Base-by-base conservation (phyloP, 2,113 vertebrate genomes). In the Sphaerodactylus townsendi region DNA sequence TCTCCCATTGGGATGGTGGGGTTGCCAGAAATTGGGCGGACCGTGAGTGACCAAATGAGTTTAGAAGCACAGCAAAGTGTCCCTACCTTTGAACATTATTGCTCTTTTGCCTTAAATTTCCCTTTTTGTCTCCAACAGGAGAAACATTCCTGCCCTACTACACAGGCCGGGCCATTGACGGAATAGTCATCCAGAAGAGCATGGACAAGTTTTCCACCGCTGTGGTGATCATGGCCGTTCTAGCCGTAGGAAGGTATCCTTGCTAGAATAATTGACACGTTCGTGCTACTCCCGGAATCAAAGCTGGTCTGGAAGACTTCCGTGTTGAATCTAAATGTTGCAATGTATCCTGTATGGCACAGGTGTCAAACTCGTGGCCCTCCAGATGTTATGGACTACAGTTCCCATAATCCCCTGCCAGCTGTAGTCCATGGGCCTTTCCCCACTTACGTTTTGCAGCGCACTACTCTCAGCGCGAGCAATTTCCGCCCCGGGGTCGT, bases 81-180 rank as follows among this genome's bases (percentile, higher is more conserved):
- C 48, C 17, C 19, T 19, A 11, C 25, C 3, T 50, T 46, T 53
- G 5, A 11, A 17, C 37, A 19, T 68, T 44, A 3, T 66, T 3
- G 15, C n/a, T 14, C 4, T n/a, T 44, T 53, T 59, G 21, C 73
- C 35, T 5, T 87, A 53, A 2, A 3, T 65, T n/a, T 81, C 1
- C 2, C 69, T 0, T 50, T 10, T 86, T 3, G 50, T 30, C 81
- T 79, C 2, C n/a, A 37, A 19, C 87, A 99, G 98, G 98, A 87
- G 98, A 99, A 91, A 96, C 97, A 39, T 98, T 99, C 88, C 97
- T 98, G 41, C 98, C 98, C 0, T 98, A 95, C 93, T 99, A 97
- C 95, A 98, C 97, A 0, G 98, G 98, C 46, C 92, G 95, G 82
- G 97, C 97, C 83, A 98, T 99, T 1, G 98, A 99, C 0, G 96